Percentiles rank a stretch among this genome's conserved stretches.
Conservation (phyloP, 2,113 vertebrate species). For the Paramisgurnus dabryanus region DNA sequence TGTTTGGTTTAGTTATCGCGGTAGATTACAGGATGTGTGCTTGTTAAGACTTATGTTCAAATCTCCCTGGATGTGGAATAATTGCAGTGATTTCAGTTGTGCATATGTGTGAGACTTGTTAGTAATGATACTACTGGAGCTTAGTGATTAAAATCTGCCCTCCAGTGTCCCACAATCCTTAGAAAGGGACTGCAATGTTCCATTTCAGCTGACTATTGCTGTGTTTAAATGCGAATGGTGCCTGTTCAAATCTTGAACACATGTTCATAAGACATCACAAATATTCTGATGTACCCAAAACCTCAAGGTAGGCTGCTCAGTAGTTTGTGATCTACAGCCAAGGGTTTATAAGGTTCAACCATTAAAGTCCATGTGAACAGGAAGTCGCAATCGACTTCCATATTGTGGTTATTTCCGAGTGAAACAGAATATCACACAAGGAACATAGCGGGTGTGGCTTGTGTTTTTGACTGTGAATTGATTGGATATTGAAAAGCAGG, state of each 20-base stretch:
- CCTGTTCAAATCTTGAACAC: no score
- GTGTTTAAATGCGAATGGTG: neutral
- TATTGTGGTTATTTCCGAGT: no score
- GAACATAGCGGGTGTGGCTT: no score
- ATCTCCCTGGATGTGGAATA: neutral
- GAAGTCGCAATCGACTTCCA: no score
- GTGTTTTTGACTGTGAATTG: no score
- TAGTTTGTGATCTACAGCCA: neutral
- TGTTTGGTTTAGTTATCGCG: neutral
- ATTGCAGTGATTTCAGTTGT: slow-evolving; percentile 14
- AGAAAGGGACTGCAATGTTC: slow-evolving; percentile 67
- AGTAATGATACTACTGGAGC: slow-evolving; percentile 64
- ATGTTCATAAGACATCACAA: no score
- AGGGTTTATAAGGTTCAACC: neutral
- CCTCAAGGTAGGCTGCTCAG: no score
- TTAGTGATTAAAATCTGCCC: slow-evolving; percentile 70
- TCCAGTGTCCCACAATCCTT: slow-evolving; percentile 52
- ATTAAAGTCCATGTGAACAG: neutral
- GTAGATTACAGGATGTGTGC: neutral
- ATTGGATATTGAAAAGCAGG: no score
- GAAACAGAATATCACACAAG: no score
- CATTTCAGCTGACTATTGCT: slow-evolving; percentile 30
- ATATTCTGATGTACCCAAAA: no score
- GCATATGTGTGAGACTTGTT: slow-evolving; percentile 59
- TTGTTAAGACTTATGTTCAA: slow-evolving; percentile 18